phyloP scores from a whole-genome alignment of 1,140 invertebrate species.

The Doryteuthis pealeii region DNA sequence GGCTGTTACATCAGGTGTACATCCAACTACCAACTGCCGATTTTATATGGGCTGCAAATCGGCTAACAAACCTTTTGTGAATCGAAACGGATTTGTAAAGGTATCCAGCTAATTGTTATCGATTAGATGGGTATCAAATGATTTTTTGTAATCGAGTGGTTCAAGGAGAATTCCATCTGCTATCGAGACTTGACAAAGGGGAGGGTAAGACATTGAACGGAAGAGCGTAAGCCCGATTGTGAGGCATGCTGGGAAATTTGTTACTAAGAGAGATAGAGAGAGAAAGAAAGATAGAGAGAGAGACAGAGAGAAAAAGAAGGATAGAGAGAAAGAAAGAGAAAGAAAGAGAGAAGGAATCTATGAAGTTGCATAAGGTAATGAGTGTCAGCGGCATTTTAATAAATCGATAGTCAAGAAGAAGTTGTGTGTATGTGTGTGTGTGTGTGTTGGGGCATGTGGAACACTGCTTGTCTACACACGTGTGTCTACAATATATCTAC shows the following conservation, averaged over 20 bases:
- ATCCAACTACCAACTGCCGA: background rate
- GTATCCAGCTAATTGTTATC: background rate
- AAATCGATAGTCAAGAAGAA: background rate
- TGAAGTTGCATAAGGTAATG: background rate
- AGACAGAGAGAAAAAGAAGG: no score
- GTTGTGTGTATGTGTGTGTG: no score
- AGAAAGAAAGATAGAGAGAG: no score
- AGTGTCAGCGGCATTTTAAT: background rate
- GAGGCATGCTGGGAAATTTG: slow-evolving; percentile 2
- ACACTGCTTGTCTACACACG: no score
- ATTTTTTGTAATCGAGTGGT: background rate
- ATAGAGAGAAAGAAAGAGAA: no score
- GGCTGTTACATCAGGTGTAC: background rate
- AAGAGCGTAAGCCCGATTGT: background rate
- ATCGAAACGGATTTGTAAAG: no score
- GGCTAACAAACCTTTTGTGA: no score
- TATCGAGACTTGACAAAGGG: background rate
- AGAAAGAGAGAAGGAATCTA: no score
- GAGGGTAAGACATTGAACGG: background rate
- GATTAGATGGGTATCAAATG: background rate
- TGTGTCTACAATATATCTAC: no score
- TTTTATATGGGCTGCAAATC: background rate
- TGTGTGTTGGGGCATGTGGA: no score
- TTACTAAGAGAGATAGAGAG: background rate
- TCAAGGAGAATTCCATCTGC: background rate